Evolutionary conservation across 92 coral and sea anemone species (phyloP), one percentile per base, ranked within the genome.

Genomic region (Bergia puertoricense): DNA sequence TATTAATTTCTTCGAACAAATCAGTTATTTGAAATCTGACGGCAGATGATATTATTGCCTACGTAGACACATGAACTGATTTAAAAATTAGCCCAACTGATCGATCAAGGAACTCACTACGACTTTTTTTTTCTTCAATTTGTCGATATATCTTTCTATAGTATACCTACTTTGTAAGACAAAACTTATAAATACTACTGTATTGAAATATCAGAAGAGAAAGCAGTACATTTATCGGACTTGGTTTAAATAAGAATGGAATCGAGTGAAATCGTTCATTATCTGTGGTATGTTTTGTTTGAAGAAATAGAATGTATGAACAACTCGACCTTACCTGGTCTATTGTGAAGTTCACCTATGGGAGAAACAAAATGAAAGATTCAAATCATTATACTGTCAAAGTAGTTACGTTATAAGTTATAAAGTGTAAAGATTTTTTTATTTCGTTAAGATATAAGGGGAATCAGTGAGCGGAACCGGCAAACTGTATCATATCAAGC

Each of bases 261-360:
- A 69, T 65, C 54, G 39, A 23, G 37, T 36, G 22, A 85, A 40
- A 76, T 15, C 50, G 0, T 10, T 30, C 65, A 42, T 40, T 30
- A 56, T 74, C 43, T 66, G 79, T 69, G 16, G 51, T 5, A 44
- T 18, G 43, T 66, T 50, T 75, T 48, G 18, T 36, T 45, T 45
- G 13, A 57, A 66, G 15, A 20, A 15, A 10, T 20, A 13, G 57
- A 75, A 48, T 65, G 69, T 45, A 86, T 75, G 46, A 62, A 45
- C 45, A 79, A 0, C 7, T 68, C 51, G 36, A 16, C 15, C 98
- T 91, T 89, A 96, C 99, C 99, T 96, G 99, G 84, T 95, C 99
- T 88, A 95, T 93, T 88, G 99, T 96, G 86, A 96, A 96, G 93
- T 96, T 96, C 95, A 93, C 95, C 99, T 96, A 84, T 0, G 78